Evolutionary conservation across 2,113 vertebrate genomes (phyloP), one percentile per base, ranked within the genome.

Genomic region (Notechis scutatus): DNA sequence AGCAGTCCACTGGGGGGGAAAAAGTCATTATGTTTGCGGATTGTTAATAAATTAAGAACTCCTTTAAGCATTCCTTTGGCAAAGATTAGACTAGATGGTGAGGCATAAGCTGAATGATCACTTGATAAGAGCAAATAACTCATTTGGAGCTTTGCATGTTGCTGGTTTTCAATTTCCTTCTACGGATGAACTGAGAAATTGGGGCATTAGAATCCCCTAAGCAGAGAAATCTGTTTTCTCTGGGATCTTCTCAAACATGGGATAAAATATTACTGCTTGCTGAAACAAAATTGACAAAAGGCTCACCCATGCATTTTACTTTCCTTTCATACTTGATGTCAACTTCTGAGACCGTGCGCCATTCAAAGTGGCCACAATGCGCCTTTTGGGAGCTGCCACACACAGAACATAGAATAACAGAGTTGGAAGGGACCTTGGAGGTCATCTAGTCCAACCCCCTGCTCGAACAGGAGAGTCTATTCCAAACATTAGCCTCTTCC

Each of bases 1-100:
- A 54, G 29, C 29, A 57, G 1, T 34, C 54, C n/a, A 10, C n/a
- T 23, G n/a, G 1, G 1, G 42, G 5, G 0, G 0, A 1, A 59
- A 4, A 54, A 88, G 29, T 52, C 5, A 5, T 88, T 54, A 74
- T 34, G n/a, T 34, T 74, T 74, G 64, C 21, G 5, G 55, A 18
- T 2, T 34, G 21, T 12, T 89, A 34, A 23, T 10, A 56, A 39
- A 59, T 59, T 89, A 61, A 59, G 12, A 10, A 59, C 2, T 74
- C 5, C n/a, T 74, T 74, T 74, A 74, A 74, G 64, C n/a, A 2
- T 74, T 34, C 2, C n/a, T 74, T 74, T 34, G 64, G n/a, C 7
- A 39, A 61, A 24, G 55, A 55, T n/a, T 88, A 20, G 52, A 34
- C 18, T 88, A 34, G n/a, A 56, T 21, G 3, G 2, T 24, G 34